Percentiles rank a stretch among this genome's conserved stretches.
Conservation (phyloP, 2,888 invertebrate species). For the Synergus itoensis region DNA sequence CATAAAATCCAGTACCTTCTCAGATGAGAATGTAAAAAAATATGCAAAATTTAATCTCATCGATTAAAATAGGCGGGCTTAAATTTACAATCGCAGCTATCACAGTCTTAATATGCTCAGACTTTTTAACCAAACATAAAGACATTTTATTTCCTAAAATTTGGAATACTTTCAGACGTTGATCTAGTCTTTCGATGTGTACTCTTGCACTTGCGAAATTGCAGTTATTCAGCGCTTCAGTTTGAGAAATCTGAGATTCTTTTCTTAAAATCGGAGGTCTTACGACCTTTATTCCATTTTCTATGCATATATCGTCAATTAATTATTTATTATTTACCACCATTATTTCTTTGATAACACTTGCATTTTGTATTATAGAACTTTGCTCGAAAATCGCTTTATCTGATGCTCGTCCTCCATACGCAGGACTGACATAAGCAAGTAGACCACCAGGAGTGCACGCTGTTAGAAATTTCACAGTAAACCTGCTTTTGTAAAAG, state of each 20-base stretch:
- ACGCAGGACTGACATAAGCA: slow-evolving; percentile 56
- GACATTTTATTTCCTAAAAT: too few species aligned
- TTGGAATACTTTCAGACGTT: slow-evolving; percentile 45
- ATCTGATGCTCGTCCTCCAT: slow-evolving; percentile 57
- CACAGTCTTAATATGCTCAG: background rate
- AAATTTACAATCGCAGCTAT: slow-evolving; percentile 38
- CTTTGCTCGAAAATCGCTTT: slow-evolving; percentile 57
- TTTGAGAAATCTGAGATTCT: too few species aligned
- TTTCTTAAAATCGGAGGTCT: too few species aligned
- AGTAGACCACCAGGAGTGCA: slow-evolving; percentile 57
- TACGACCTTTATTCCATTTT: too few species aligned
- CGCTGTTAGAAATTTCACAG: slow-evolving; percentile 59
- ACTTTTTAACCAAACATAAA: too few species aligned
- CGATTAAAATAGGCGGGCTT: slow-evolving; percentile 40
- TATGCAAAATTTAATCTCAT: slow-evolving; percentile 13
- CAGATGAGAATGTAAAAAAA: too few species aligned
- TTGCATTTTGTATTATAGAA: slow-evolving; percentile 44
- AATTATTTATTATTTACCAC: too few species aligned
- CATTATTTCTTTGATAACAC: slow-evolving; percentile 50
- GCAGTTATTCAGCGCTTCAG: too few species aligned
- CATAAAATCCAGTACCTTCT: too few species aligned
- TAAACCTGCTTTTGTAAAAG: slow-evolving; percentile 47
- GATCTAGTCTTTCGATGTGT: slow-evolving; percentile 46
- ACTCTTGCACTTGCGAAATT: too few species aligned
- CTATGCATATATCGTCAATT: slow-evolving; percentile 57